Evolutionary conservation across 2,113 vertebrate species (phyloP).

Genomic region (Seriola aureovittata): DNA sequence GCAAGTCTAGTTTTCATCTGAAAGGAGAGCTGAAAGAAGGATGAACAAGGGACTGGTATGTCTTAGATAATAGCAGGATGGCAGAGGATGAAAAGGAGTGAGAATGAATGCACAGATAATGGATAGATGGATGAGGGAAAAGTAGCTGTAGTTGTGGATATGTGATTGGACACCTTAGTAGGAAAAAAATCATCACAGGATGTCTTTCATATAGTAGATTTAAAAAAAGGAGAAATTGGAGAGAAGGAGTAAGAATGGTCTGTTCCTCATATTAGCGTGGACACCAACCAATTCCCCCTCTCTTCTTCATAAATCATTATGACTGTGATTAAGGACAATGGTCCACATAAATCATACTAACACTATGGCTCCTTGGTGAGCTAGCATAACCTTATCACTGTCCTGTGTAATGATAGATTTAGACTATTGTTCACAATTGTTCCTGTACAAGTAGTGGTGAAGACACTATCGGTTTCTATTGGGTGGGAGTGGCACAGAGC

Average conservation of each 20-base stretch:
- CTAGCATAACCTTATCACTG: conserved; percentile 67
- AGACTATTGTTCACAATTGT: conserved; percentile 48
- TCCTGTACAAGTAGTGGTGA: conserved; percentile 12
- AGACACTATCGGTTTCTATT: conserved; percentile 6
- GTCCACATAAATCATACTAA: conserved; percentile 61
- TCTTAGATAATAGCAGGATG: conserved; percentile 58
- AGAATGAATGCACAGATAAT: conserved; percentile 62
- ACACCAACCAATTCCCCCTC: conserved; percentile 15
- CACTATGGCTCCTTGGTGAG: conserved; percentile 45
- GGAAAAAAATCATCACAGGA: conserved; percentile 23
- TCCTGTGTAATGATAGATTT: conserved; percentile 54
- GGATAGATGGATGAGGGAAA: conserved; percentile 27
- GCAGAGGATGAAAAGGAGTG: conserved; percentile 18
- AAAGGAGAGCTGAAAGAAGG: conserved; percentile 55
- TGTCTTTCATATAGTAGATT: conserved; percentile 46
- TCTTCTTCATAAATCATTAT: conserved; percentile 54
- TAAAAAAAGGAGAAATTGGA: conserved; percentile 27
- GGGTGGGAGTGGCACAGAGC: conserved; percentile 35
- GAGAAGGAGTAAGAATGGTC: conserved; percentile 19
- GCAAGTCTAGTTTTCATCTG: conserved; percentile 44
- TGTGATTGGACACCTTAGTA: conserved; percentile 45
- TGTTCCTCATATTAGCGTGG: conserved; percentile 41
- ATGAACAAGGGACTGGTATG: conserved; percentile 43
- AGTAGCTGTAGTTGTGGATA: conserved; percentile 15
- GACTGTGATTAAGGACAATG: conserved; percentile 67